phyloP scores from a whole-genome alignment of 2,797 vertebrate genomes.

The Pseudochirops cupreus region DNA sequence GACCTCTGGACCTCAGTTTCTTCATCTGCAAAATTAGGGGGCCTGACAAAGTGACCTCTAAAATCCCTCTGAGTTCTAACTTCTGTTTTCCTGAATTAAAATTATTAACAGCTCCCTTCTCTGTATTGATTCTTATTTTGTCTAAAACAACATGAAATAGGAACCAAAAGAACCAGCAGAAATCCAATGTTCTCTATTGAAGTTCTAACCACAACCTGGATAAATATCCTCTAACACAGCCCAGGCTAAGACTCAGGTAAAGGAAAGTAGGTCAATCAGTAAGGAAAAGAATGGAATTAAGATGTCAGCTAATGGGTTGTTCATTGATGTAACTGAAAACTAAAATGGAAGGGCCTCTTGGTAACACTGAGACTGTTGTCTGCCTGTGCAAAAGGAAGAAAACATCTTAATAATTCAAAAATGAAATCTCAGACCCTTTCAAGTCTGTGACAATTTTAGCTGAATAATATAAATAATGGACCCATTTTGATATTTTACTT shows the following conservation, averaged over 20 bases:
- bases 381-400: neutral
- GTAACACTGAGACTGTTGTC: neutral
- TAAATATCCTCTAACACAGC: slow-evolving; percentile 19
- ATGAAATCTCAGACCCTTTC: neutral
- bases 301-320: neutral
- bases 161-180: slow-evolving; percentile 22
- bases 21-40: neutral
- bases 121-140: slow-evolving; percentile 3
- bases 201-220: slow-evolving; percentile 1
- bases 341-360: neutral
- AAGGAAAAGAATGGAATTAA: neutral
- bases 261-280: slow-evolving; percentile 28
- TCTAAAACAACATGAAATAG: neutral
- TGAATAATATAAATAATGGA: neutral
- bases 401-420: neutral
- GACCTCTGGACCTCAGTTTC: neutral
- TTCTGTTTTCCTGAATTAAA: neutral
- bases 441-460: neutral
- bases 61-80: neutral
- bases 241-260: rapidly evolving
- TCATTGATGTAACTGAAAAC: neutral
- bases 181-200: slow-evolving; percentile 54
- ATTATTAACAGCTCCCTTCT: neutral
- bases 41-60: neutral
- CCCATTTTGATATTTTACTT: neutral